Evolutionary conservation across 2,888 invertebrate species (phyloP).

Genomic region (Laothoe populi): DNA sequence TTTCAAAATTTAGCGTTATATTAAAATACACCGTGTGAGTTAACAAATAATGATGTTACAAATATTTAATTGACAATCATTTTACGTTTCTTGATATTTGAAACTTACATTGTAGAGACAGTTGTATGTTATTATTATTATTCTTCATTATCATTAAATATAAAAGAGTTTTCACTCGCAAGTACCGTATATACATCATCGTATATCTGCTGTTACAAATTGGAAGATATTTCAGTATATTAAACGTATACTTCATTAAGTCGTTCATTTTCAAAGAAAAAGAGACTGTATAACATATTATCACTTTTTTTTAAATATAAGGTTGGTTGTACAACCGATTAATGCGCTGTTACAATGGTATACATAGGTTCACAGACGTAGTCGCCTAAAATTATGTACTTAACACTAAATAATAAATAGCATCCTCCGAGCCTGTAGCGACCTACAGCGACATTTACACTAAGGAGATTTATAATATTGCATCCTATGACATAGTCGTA

Average conservation of each 20-base stretch:
- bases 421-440: constrained; percentile 71
- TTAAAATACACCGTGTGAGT: constrained; percentile 40
- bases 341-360: constrained; percentile 79
- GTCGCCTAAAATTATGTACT: constrained; percentile 73
- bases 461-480: constrained; percentile 79
- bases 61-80: constrained; percentile 49
- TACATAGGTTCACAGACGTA: constrained; percentile 81
- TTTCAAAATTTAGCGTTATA: constrained; percentile 17
- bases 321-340: constrained; percentile 69
- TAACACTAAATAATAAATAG: constrained; percentile 84
- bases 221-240: constrained; percentile 77
- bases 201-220: constrained; percentile 80
- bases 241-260: constrained; percentile 91
- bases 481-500: constrained; percentile 69
- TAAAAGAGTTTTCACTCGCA: constrained; percentile 79
- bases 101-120: constrained; percentile 69
- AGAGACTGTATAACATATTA: constrained; percentile 70
- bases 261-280: constrained; percentile 77
- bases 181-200: constrained; percentile 80
- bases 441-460: constrained; percentile 80
- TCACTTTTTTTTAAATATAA: constrained; percentile 72
- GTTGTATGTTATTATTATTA: constrained; percentile 74
- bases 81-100: constrained; percentile 61
- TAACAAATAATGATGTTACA: constrained; percentile 40
- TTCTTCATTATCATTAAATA: constrained; percentile 69